These are phyloP conservation scores for Eupithecia centaureata DNA, from an alignment of 2,888 invertebrate species.

Conservation along the genomic window DNA sequence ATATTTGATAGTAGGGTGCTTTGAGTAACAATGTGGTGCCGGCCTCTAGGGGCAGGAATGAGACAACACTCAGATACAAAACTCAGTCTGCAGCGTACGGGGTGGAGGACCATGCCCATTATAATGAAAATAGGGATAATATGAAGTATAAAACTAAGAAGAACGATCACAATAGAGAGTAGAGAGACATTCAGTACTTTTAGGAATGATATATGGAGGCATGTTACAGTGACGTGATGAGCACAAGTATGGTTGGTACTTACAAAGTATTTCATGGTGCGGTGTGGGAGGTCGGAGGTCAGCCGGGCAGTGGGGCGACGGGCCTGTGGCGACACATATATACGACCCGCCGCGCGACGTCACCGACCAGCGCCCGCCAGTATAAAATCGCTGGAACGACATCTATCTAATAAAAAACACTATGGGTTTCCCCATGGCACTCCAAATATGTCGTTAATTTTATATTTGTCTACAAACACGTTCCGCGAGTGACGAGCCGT, in stretches of 20 bases:
- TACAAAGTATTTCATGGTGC: conserved; percentile 60
- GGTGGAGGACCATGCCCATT: too few species aligned
- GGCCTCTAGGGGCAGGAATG: too few species aligned
- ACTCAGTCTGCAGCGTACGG: too few species aligned
- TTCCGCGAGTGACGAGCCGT: background rate
- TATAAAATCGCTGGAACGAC: background rate
- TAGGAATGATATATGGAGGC: too few species aligned
- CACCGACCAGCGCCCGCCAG: conserved; percentile 21
- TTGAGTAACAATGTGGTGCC: too few species aligned
- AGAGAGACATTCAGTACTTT: too few species aligned
- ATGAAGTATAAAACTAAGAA: too few species aligned
- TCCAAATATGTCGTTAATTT: conserved; percentile 5
- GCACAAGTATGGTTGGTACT: conserved; percentile 44
- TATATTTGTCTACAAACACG: background rate
- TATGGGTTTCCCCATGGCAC: background rate
- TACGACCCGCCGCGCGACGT: conserved; percentile 43
- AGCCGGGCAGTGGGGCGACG: conserved; percentile 28
- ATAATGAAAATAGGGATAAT: too few species aligned
- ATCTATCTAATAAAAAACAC: background rate
- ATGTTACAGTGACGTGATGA: too few species aligned
- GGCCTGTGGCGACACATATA: conserved; percentile 50
- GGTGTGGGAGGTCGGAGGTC: conserved; percentile 27
- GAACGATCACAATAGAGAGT: too few species aligned
- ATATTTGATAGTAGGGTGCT: too few species aligned
- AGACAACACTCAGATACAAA: too few species aligned